Conservation (phyloP, 2,113 vertebrate species). For the Brachyhypopomus occidentalis region DNA sequence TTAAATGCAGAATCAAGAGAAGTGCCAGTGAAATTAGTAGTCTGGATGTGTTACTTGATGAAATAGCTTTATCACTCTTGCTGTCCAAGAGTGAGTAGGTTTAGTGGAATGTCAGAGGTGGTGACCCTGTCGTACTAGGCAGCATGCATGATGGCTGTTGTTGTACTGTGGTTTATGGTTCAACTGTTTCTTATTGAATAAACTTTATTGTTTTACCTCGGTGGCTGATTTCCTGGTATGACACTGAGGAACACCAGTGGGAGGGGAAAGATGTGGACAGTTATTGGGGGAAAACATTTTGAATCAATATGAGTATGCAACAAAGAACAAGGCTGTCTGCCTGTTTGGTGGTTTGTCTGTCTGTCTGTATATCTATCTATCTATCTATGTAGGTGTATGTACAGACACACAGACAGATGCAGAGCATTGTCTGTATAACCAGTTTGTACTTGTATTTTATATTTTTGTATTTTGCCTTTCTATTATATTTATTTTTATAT, state of each 20-base stretch:
- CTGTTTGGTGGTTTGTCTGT: not conserved
- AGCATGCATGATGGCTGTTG: conserved; percentile 30
- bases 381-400: too few relatives aligned
- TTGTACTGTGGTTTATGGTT: conserved; percentile 20
- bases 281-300: conserved; percentile 9
- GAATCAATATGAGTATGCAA: not conserved
- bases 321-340: not conserved
- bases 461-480: not conserved
- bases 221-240: conserved; percentile 36
- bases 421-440: not conserved
- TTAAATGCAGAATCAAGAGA: too few relatives aligned
- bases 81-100: not conserved
- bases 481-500: too few relatives aligned
- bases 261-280: conserved; percentile 11
- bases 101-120: conserved; percentile 22
- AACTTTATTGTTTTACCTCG: conserved; percentile 43
- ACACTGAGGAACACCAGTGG: conserved; percentile 21
- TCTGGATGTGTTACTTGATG: not conserved
- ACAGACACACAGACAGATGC: too few relatives aligned
- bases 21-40: not conserved
- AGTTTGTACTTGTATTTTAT: too few relatives aligned
- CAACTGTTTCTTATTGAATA: conserved; percentile 31
- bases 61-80: not conserved
- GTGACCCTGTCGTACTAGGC: not conserved
- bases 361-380: not conserved